These are phyloP conservation scores for Nyctalus aviator DNA, from an alignment of 2,797 vertebrate species.

Conservation along the genomic window DNA sequence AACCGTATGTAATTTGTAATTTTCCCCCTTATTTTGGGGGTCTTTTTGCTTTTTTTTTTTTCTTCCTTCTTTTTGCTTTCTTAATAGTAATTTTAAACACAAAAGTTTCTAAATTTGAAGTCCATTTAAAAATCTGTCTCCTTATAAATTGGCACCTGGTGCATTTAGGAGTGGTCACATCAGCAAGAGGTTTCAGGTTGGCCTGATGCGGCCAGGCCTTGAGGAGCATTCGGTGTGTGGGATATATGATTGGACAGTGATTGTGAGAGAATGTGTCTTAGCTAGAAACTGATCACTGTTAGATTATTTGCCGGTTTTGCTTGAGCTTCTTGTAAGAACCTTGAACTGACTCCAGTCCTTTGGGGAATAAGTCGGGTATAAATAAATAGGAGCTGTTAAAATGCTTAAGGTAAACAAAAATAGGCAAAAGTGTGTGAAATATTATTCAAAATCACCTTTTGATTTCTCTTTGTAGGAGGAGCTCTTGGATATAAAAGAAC, in stretches of 20 bases:
- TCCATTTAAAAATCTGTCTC: background rate
- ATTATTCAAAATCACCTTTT: slow-evolving; percentile 57
- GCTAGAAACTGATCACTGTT: slow-evolving; percentile 42
- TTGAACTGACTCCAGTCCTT: slow-evolving; percentile 13
- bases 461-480: slow-evolving; percentile 91
- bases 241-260: background rate
- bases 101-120: no score
- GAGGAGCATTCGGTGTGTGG: background rate
- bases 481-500: slow-evolving; percentile 96
- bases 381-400: slow-evolving; percentile 45
- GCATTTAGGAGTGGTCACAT: background rate
- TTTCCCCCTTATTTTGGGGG: background rate
- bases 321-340: background rate
- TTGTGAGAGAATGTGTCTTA: slow-evolving; percentile 30
- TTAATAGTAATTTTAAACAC: no score
- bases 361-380: slow-evolving; percentile 26
- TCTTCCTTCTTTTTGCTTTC: background rate
- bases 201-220: background rate
- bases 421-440: slow-evolving; percentile 54
- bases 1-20: background rate
- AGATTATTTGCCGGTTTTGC: slow-evolving; percentile 5
- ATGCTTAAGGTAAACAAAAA: slow-evolving; percentile 30
- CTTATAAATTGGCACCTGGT: background rate
- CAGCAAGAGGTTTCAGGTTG: background rate
- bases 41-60: background rate